Evolutionary conservation across 1,140 invertebrate genomes (phyloP).

Genomic region (Ceratina australensis): DNA sequence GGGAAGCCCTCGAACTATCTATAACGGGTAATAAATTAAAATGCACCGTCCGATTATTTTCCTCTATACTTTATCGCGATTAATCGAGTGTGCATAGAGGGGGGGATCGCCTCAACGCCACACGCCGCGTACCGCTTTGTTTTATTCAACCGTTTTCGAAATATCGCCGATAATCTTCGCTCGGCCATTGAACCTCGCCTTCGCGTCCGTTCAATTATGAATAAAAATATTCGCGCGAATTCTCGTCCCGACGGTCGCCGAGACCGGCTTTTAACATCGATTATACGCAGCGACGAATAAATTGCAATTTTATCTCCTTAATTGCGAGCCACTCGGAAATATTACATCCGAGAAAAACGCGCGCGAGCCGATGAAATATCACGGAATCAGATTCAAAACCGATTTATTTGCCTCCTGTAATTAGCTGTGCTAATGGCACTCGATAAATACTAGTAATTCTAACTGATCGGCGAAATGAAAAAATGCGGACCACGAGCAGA

Average conservation of each 20-base stretch:
- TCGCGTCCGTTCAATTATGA: not conserved
- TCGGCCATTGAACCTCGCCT: not conserved
- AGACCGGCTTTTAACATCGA: not conserved
- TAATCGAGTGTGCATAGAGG: not conserved
- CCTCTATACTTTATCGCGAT: not conserved
- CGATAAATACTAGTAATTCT: no score
- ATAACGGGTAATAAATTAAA: no score
- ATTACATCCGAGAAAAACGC: no score
- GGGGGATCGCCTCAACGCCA: not conserved
- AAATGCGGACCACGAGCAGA: no score
- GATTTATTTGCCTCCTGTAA: no score
- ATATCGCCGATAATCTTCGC: not conserved
- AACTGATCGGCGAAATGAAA: no score
- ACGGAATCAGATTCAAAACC: no score
- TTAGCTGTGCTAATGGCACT: no score
- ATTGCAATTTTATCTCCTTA: not conserved
- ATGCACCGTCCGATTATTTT: no score
- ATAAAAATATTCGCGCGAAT: not conserved
- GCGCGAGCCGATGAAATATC: not conserved
- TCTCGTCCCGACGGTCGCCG: not conserved
- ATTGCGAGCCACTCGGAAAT: not conserved
- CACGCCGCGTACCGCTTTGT: not conserved
- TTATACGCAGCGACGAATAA: not conserved
- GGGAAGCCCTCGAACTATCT: no score
- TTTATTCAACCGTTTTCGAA: constrained; percentile 7